Percentiles rank a stretch among this genome's conserved stretches.
Evolutionary conservation across 30 jellyfish, hydroid and myxozoan species (phyloP).

Genomic region (Pelagia noctiluca): DNA sequence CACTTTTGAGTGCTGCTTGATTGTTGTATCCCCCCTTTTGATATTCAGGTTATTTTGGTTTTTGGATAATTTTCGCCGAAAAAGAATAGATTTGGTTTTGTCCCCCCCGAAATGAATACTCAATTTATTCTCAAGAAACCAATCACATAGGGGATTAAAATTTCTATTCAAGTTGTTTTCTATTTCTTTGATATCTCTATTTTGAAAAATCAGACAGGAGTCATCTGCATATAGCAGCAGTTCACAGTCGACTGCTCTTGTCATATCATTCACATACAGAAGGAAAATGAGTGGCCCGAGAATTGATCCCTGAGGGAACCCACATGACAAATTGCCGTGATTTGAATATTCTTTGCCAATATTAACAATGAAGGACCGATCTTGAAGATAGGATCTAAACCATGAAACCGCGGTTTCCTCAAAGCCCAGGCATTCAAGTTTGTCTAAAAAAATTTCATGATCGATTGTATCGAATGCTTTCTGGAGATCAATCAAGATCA

Average conservation of each 20-base stretch:
- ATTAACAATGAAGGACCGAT: slow-evolving; percentile 15
- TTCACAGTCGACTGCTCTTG: slow-evolving; percentile 40
- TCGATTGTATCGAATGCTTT: slow-evolving; percentile 43
- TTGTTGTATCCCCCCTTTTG: neutral
- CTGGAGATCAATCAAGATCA: slow-evolving; percentile 30
- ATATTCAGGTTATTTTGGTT: neutral
- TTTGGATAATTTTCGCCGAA: neutral
- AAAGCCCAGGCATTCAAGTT: slow-evolving; percentile 22
- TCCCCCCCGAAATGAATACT: slow-evolving; percentile 26
- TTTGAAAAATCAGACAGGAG: slow-evolving; percentile 15
- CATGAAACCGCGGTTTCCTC: neutral
- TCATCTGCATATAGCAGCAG: slow-evolving; percentile 47
- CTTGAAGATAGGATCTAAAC: slow-evolving; percentile 29
- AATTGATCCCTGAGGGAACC: slow-evolving; percentile 53
- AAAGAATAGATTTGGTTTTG: slow-evolving; percentile 17
- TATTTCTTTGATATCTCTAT: neutral
- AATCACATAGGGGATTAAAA: neutral
- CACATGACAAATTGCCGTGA: slow-evolving; percentile 22
- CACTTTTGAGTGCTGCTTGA: neutral
- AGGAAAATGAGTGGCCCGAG: slow-evolving; percentile 37
- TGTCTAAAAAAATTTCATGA: slow-evolving; percentile 27
- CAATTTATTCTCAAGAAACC: slow-evolving; percentile 3
- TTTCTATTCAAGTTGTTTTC: slow-evolving; percentile 5
- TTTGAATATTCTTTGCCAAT: slow-evolving; percentile 1
- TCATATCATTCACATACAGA: neutral